phyloP scores from a whole-genome alignment of 2,797 vertebrate genomes.

The Muscicapa striata region DNA sequence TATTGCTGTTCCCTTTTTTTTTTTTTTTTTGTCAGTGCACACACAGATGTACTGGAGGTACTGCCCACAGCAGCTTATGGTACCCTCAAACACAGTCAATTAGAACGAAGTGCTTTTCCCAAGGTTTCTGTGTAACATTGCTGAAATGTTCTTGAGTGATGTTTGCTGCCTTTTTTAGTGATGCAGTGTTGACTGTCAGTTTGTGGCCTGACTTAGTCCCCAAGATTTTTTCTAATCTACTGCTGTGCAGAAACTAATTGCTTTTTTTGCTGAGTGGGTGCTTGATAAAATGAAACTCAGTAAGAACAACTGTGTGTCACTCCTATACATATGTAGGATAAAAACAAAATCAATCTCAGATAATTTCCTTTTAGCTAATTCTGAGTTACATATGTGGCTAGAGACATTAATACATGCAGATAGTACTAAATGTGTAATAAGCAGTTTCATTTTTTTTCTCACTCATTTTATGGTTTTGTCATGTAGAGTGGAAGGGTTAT shows the following conservation, averaged over 20 bases:
- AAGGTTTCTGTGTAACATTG: background rate
- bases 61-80: background rate
- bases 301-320: background rate
- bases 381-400: background rate
- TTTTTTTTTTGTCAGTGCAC: background rate
- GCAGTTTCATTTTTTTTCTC: background rate
- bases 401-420: background rate
- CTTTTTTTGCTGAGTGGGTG: background rate
- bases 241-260: background rate
- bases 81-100: background rate
- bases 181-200: background rate
- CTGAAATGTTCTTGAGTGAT: background rate
- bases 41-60: background rate
- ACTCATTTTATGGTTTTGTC: background rate
- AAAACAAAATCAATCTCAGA: background rate
- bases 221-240: background rate
- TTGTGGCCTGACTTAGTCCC: background rate
- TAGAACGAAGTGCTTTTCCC: background rate
- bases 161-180: background rate
- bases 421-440: background rate
- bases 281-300: background rate
- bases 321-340: fast-evolving
- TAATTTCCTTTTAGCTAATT: background rate
- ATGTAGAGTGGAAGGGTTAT: fast-evolving
- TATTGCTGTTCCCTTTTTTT: background rate